phyloP scores from a whole-genome alignment of 1,140 invertebrate species.

The Bilobella aurantiaca region DNA sequence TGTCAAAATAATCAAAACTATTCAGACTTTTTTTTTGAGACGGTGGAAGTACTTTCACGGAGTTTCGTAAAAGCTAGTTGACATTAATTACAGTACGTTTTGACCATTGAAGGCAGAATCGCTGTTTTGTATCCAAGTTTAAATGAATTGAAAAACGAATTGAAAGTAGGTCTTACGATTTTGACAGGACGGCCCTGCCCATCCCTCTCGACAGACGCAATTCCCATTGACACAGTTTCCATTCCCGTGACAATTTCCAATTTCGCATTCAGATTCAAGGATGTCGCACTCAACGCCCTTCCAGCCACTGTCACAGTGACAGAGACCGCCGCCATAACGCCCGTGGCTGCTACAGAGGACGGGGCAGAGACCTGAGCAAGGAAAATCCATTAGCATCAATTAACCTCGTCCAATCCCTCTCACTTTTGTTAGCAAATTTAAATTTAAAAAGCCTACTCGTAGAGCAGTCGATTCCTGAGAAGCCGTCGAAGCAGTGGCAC shows the following conservation, averaged over 20 bases:
- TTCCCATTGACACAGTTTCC: conserved; percentile 78
- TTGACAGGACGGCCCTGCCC: conserved; percentile 75
- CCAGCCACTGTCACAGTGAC: conserved; percentile 93
- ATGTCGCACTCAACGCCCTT: conserved; percentile 93
- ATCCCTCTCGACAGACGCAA: conserved; percentile 79
- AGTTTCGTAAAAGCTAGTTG: no score
- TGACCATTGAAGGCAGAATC: no score
- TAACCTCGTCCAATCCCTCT: background rate
- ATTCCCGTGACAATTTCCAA: conserved; percentile 80
- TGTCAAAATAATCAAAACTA: no score
- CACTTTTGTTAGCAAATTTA: background rate
- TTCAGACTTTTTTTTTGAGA: no score
- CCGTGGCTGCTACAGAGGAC: conserved; percentile 93
- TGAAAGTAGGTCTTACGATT: no score
- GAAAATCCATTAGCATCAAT: background rate
- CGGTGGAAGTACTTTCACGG: no score
- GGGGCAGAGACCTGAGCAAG: conserved; percentile 73
- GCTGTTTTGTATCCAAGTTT: no score
- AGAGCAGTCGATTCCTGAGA: conserved; percentile 70
- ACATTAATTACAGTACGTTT: no score
- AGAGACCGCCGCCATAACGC: conserved; percentile 85
- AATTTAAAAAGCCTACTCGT: background rate
- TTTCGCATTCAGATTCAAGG: conserved; percentile 78
- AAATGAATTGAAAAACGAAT: no score
- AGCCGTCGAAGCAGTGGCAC: conserved; percentile 92